Conservation (phyloP, 2,888 invertebrate genomes). For the Perizoma flavofasciatum region DNA sequence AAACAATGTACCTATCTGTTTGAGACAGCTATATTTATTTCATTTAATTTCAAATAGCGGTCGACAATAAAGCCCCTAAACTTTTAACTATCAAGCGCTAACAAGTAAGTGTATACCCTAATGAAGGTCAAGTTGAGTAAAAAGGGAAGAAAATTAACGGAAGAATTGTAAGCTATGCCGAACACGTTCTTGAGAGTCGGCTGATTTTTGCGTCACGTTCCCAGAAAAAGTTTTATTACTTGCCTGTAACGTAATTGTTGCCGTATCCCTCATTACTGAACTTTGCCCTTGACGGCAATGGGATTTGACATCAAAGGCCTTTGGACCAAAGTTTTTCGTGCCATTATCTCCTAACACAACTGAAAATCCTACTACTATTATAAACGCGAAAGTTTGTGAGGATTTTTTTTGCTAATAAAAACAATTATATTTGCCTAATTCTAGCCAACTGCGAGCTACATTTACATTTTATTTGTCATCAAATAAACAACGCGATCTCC, state of each 20-base stretch:
- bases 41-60: too few species aligned
- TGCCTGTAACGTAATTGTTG: slow-evolving; percentile 76
- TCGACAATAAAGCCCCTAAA: background rate
- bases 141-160: slow-evolving; percentile 53
- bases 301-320: slow-evolving; percentile 45
- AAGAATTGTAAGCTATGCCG: slow-evolving; percentile 62
- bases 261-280: slow-evolving; percentile 71
- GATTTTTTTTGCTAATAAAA: too few species aligned
- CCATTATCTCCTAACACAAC: too few species aligned
- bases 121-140: slow-evolving; percentile 43
- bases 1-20: too few species aligned
- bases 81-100: slow-evolving; percentile 1
- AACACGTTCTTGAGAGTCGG: slow-evolving; percentile 71
- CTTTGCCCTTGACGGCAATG: slow-evolving; percentile 57
- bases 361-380: too few species aligned
- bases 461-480: slow-evolving; percentile 56
- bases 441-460: slow-evolving; percentile 38
- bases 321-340: slow-evolving; percentile 9
- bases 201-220: slow-evolving; percentile 75
- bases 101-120: slow-evolving; percentile 33
- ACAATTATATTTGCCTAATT: slow-evolving; percentile 23
- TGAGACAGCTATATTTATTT: too few species aligned
- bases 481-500: slow-evolving; percentile 65
- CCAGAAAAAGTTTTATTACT: slow-evolving; percentile 77
- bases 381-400: too few species aligned